Conservation (phyloP, 92 coral and sea anemone genomes). For the Actinernus sp. region DNA sequence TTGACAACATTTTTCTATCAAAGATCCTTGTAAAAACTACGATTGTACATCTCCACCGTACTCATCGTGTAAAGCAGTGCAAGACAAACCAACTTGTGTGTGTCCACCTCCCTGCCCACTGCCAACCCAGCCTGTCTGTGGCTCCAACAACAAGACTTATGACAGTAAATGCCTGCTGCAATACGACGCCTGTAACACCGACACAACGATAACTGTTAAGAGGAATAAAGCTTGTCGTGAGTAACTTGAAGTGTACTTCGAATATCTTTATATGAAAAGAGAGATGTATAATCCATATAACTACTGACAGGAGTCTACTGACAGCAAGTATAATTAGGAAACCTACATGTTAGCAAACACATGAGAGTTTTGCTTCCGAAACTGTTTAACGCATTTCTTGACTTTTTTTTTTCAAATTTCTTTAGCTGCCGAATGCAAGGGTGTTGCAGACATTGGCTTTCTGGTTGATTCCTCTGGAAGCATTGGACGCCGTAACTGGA, state of each 20-base stretch:
- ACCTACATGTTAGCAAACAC: no score
- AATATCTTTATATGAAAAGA: no score
- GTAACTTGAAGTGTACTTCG: no score
- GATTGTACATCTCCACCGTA: constrained; percentile 7
- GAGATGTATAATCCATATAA: no score
- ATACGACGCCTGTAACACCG: constrained; percentile 62
- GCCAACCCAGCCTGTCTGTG: constrained; percentile 68
- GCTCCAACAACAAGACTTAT: constrained; percentile 69
- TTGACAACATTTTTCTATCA: background rate
- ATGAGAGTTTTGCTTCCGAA: no score
- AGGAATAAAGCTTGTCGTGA: constrained; percentile 87
- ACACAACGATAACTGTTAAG: constrained; percentile 34
- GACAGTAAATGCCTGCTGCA: constrained; percentile 74
- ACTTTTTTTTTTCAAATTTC: no score
- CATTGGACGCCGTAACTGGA: constrained; percentile 6
- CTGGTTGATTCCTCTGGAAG: constrained; percentile 9
- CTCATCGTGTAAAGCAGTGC: constrained; percentile 48
- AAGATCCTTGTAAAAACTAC: constrained; percentile 11
- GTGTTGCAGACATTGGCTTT: background rate
- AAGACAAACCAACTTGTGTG: constrained; percentile 82
- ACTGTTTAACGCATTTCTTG: no score
- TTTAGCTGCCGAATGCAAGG: background rate
- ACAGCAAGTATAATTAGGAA: no score
- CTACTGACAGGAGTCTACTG: no score
- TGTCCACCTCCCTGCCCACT: constrained; percentile 77